Conservation (phyloP, 2,113 vertebrate species). For the Chlorodrepanis virens region DNA sequence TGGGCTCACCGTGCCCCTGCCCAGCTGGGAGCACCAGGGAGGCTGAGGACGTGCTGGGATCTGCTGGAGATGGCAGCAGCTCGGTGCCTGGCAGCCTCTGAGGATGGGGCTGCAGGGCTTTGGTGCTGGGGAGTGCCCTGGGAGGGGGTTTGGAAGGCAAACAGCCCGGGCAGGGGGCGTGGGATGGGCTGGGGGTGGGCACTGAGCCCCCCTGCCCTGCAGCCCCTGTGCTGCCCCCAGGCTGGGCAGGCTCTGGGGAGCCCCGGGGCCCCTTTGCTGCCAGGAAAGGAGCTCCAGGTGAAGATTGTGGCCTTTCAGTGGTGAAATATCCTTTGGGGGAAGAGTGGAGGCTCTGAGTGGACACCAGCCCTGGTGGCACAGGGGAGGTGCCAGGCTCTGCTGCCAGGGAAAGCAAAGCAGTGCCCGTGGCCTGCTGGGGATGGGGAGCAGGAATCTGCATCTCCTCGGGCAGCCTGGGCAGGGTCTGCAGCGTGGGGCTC, state of each 20-base stretch:
- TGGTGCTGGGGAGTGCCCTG: background rate
- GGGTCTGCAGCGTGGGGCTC: background rate
- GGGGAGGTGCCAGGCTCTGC: background rate
- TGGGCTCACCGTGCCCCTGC: accelerated
- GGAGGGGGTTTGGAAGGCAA: background rate
- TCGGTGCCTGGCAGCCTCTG: background rate
- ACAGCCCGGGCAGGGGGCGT: accelerated
- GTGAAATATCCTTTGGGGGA: background rate
- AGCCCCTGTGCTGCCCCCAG: accelerated
- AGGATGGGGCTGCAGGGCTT: accelerated
- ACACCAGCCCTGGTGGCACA: background rate
- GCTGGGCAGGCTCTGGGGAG: background rate
- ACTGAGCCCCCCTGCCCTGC: background rate
- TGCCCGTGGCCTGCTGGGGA: background rate
- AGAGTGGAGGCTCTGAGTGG: accelerated
- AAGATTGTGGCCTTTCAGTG: background rate
- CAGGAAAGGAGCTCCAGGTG: background rate
- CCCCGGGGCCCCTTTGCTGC: background rate
- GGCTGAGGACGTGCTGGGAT: background rate
- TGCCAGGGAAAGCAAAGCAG: background rate
- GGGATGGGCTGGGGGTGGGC: background rate
- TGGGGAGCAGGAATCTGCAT: background rate
- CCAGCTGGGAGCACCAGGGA: background rate
- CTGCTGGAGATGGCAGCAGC: background rate
- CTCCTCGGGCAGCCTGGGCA: background rate